Evolutionary conservation across 2,888 invertebrate species (phyloP), one percentile per base, ranked within the genome.

Genomic region (Eupithecia tripunctaria): DNA sequence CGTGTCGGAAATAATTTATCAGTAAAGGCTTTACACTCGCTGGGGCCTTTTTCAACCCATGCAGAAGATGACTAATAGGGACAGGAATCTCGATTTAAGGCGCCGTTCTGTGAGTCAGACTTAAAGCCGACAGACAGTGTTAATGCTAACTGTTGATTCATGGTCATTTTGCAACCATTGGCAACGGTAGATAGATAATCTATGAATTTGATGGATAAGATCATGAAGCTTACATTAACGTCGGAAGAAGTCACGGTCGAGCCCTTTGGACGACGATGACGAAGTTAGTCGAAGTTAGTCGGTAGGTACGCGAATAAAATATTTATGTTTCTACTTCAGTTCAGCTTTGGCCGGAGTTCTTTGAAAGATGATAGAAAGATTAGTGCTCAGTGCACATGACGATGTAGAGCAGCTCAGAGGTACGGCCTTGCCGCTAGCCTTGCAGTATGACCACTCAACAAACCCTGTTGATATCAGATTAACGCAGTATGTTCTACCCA

Each of bases 31-130:
- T 36, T 3, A 36, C 3, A 12, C 47, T n/a, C 68, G 1, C 60
- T 21, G 18, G 2, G 78, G 85, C 84, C 3, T 51, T 51, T 51
- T 51, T 12, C 21, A 21, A 51, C 12, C 21, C 21, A 21, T 21
- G 51, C 51, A 82, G 84, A 85, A 87, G 38, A 81, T 82, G 81
- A 78, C 80, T 81, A 81, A 83, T 82, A n/a, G n/a, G n/a, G n/a
- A 80, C 84, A 84, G 82, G 82, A 82, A 84, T 86, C 82, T 84
- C 74, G 78, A 72, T 75, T 76, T 69, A 62, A 70, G 65, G 70
- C 69, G 47, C 62, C 25, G 76, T 18, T 6, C 29, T 60, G n/a
- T 85, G 88, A 88, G 80, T 88, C 87, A 86, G 81, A 83, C 82
- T 82, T 83, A 85, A 83, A 84, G 80, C 75, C 70, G 77, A 70